phyloP scores from a whole-genome alignment of 2,113 vertebrate genomes.

The Balaeniceps rex region DNA sequence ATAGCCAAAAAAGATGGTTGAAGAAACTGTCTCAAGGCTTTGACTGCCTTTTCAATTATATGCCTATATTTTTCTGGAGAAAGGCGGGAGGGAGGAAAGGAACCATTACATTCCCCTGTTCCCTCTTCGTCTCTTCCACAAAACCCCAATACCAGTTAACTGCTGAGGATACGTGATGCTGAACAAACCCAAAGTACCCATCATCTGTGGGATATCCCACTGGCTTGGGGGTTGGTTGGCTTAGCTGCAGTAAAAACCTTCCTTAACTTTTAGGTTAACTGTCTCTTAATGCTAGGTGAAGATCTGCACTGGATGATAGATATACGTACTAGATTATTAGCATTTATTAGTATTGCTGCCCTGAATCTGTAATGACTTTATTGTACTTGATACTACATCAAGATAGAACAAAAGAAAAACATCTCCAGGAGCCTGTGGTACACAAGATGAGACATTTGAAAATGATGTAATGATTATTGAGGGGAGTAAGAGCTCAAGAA shows the following conservation, averaged over 20 bases:
- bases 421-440: background rate
- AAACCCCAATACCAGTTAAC: background rate
- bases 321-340: background rate
- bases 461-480: background rate
- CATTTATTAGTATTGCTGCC: background rate
- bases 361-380: background rate
- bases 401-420: background rate
- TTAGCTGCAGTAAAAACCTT: background rate
- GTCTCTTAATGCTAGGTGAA: too few species aligned
- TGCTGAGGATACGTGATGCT: background rate
- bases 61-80: background rate
- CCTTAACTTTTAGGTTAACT: background rate
- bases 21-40: background rate
- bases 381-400: background rate
- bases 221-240: background rate
- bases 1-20: background rate
- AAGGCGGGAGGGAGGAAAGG: background rate
- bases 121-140: background rate
- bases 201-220: background rate
- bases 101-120: accelerated
- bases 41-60: background rate
- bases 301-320: background rate
- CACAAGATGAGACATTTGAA: background rate
- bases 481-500: background rate
- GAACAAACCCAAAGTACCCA: background rate